A percentile compares a stretch with the other conserved stretches of the same genome.
These are phyloP conservation scores for Euwallacea fornicatus DNA, from an alignment of 1,140 invertebrate species.

Conservation along the genomic window DNA sequence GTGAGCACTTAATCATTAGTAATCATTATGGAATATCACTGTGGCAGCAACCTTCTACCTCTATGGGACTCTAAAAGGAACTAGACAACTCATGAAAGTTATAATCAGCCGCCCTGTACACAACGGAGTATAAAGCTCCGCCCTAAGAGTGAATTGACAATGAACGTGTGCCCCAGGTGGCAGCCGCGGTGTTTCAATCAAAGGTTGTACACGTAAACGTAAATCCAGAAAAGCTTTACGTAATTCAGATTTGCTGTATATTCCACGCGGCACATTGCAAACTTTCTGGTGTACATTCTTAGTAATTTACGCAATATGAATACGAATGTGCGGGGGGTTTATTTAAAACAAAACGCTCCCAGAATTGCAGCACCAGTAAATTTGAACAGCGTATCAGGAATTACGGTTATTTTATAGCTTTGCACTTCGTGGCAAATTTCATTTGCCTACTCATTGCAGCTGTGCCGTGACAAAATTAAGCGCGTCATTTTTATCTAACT, in stretches of 20 bases:
- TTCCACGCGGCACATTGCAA: conserved; percentile 48
- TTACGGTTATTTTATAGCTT: conserved; percentile 52
- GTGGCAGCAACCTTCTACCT: no score
- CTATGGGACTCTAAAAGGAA: no score
- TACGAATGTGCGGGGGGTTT: conserved; percentile 51
- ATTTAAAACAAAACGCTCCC: conserved; percentile 49
- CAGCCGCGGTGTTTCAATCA: conserved; percentile 29
- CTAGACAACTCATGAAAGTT: not conserved
- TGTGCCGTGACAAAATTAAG: conserved; percentile 36
- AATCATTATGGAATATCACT: no score
- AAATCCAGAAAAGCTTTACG: conserved; percentile 21
- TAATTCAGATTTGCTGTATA: conserved; percentile 45
- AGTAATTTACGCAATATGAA: conserved; percentile 55
- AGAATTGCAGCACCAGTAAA: conserved; percentile 49
- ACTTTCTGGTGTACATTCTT: conserved; percentile 53
- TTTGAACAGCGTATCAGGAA: conserved; percentile 50
- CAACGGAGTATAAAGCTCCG: not conserved
- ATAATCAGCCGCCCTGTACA: not conserved
- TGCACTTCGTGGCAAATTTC: conserved; percentile 47
- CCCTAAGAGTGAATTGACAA: conserved; percentile 12
- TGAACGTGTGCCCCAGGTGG: conserved; percentile 23
- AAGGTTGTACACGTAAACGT: conserved; percentile 20
- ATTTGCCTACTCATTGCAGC: conserved; percentile 45
- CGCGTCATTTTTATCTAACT: conserved; percentile 34
- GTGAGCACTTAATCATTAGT: no score